Evolutionary conservation across 2,113 vertebrate species (phyloP).

Genomic region (Machaerirhynchus nigripectus): DNA sequence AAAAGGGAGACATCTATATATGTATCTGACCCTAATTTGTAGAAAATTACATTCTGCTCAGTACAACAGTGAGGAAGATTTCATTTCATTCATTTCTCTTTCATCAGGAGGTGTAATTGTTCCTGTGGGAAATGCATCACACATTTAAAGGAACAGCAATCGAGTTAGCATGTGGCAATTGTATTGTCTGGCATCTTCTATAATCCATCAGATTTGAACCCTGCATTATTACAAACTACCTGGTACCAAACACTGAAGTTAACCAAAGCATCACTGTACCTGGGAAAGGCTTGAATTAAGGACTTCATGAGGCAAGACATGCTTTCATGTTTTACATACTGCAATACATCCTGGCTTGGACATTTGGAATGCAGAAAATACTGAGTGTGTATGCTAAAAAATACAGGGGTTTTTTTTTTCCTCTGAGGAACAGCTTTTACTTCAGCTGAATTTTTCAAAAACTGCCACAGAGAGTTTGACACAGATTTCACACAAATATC

Average conservation of each 20-base stretch:
- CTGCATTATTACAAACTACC: background rate
- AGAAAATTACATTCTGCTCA: conserved; percentile 35
- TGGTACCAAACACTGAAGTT: background rate
- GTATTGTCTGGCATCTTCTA: background rate
- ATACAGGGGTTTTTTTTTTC: fast-evolving
- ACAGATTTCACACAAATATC: background rate
- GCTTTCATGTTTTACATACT: background rate
- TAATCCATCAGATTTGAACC: background rate
- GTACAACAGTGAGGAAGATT: background rate
- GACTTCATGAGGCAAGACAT: background rate
- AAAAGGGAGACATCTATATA: background rate
- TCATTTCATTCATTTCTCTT: background rate
- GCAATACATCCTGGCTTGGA: background rate
- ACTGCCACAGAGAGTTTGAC: background rate
- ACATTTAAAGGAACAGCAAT: conserved; percentile 12
- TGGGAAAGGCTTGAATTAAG: background rate
- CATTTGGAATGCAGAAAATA: background rate
- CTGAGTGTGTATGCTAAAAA: background rate
- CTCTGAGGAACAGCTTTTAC: background rate
- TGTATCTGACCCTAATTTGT: conserved; percentile 23
- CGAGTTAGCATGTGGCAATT: background rate
- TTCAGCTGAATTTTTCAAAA: background rate
- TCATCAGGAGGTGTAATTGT: conserved; percentile 33
- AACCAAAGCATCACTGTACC: background rate
- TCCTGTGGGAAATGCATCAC: background rate